Evolutionary conservation across 2,797 vertebrate species (phyloP).

Genomic region (Megaceryle alcyon): DNA sequence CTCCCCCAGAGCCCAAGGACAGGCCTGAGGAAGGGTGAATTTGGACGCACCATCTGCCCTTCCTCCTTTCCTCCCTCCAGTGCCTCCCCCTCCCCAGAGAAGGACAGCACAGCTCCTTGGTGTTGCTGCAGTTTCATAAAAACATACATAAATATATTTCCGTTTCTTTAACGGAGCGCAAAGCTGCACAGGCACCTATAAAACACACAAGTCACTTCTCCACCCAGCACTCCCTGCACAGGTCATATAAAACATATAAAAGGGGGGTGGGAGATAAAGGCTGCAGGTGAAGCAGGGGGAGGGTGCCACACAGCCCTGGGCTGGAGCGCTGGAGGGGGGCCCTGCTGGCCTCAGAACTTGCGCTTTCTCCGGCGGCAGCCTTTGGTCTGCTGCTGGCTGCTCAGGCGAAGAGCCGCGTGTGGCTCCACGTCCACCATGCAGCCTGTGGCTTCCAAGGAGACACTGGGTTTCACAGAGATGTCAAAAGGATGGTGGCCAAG

Average conservation of each 20-base stretch:
- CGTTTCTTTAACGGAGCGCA: conserved; percentile 72
- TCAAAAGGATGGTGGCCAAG: conserved; percentile 36
- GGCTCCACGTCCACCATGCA: conserved; percentile 83
- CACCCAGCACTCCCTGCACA: conserved; percentile 23
- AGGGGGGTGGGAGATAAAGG: conserved; percentile 8
- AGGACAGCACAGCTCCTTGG: background rate
- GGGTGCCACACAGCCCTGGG: background rate
- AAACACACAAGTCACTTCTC: conserved; percentile 62
- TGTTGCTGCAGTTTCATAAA: conserved; percentile 77
- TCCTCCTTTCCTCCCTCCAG: background rate
- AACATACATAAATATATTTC: conserved; percentile 84
- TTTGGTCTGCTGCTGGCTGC: conserved; percentile 66
- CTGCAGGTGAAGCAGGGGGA: background rate
- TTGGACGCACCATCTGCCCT: accelerated
- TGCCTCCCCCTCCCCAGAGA: background rate
- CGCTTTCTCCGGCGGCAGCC: conserved; percentile 70
- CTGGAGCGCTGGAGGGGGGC: background rate
- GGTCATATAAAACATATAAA: conserved; percentile 74
- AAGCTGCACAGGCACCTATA: conserved; percentile 75
- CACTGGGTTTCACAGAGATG: conserved; percentile 79
- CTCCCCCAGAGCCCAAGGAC: background rate
- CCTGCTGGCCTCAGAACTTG: conserved; percentile 65
- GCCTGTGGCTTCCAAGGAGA: conserved; percentile 82
- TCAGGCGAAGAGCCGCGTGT: conserved; percentile 34
- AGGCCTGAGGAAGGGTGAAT: background rate